Conservation (phyloP, 1,140 invertebrate genomes). For the Zophobas atratus region DNA sequence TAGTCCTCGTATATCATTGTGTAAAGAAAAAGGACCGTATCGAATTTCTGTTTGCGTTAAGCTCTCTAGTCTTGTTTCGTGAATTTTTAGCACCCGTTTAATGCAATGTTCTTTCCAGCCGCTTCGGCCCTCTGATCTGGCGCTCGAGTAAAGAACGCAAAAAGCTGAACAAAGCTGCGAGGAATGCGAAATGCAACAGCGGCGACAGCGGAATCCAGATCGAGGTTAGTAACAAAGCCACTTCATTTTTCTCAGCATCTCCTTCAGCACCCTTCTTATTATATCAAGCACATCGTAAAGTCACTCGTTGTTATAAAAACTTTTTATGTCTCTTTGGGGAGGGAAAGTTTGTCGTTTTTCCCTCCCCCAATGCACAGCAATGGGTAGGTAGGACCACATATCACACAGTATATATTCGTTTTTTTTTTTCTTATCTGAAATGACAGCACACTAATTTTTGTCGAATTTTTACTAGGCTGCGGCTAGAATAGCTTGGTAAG, state of each 20-base stretch:
- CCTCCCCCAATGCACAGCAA: background rate
- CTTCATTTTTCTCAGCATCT: constrained; percentile 10
- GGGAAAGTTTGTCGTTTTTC: background rate
- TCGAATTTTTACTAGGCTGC: constrained; percentile 67
- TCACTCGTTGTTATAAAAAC: constrained; percentile 2
- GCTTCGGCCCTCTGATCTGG: constrained; percentile 81
- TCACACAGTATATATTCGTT: background rate
- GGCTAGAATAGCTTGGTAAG: constrained; percentile 68
- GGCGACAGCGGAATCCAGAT: constrained; percentile 84
- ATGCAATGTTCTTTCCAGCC: constrained; percentile 48
- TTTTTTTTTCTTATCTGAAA: constrained; percentile 35
- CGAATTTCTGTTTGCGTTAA: too few species aligned
- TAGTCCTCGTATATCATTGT: too few species aligned
- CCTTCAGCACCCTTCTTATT: constrained; percentile 12
- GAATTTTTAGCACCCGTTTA: background rate
- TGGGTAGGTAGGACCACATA: constrained; percentile 40
- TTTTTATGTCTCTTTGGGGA: background rate
- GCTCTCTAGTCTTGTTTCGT: too few species aligned
- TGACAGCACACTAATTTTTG: constrained; percentile 61
- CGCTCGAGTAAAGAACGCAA: constrained; percentile 80
- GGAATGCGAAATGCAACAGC: constrained; percentile 82
- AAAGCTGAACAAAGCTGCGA: constrained; percentile 77
- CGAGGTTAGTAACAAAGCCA: constrained; percentile 68
- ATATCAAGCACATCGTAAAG: constrained; percentile 13
- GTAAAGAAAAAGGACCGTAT: too few species aligned